Percentiles rank a stretch among this genome's conserved stretches.
These are phyloP conservation scores for Dipodomys spectabilis DNA, from an alignment of 2,113 vertebrate genomes.

Conservation along the genomic window DNA sequence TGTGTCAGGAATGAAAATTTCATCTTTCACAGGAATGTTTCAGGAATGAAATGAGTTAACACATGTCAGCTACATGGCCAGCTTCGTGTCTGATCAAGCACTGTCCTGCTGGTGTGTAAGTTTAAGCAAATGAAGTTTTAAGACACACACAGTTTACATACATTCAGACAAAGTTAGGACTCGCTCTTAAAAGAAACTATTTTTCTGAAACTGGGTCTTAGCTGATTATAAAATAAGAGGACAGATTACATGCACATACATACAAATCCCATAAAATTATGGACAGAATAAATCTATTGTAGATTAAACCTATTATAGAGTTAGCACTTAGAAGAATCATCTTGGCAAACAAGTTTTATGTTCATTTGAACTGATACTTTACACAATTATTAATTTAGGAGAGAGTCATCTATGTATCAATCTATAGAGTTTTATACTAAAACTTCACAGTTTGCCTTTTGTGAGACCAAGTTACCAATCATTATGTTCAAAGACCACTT, in stretches of 20 bases:
- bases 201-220: conserved; percentile 41
- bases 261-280: conserved; percentile 6
- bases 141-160: not conserved
- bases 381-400: conserved; percentile 47
- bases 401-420: not conserved
- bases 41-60: conserved; percentile 18
- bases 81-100: not conserved
- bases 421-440: too few relatives aligned
- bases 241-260: not conserved
- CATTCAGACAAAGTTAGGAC: conserved; percentile 11
- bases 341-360: conserved; percentile 44
- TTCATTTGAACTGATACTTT: conserved; percentile 11
- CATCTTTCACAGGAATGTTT: not conserved
- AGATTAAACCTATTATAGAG: conserved; percentile 50
- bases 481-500: conserved; percentile 25
- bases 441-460: conserved; percentile 17
- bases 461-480: not conserved
- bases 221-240: not conserved
- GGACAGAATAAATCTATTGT: not conserved
- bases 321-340: conserved; percentile 7
- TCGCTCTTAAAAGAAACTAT: not conserved
- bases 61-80: not conserved
- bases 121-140: not conserved
- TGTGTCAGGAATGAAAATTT: not conserved
- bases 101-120: not conserved